Evolutionary conservation across 2,888 invertebrate genomes (phyloP), one percentile per base, ranked within the genome.

Genomic region (Penaeus monodon): DNA sequence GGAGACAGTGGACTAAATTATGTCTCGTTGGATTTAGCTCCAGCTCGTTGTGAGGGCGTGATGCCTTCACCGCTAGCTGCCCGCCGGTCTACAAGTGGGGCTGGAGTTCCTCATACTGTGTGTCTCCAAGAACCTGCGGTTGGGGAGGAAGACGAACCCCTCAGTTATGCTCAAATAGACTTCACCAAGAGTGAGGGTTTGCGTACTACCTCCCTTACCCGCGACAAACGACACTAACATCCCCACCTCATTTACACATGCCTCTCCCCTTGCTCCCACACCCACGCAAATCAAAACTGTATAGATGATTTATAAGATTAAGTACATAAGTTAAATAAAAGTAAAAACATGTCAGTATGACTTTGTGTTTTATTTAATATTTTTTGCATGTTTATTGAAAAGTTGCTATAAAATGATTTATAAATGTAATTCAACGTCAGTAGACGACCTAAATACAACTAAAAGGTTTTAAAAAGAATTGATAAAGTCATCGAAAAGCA

Each of bases 111-210:
- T 49, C n/a, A 49, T 70, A 76, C 33, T 68, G 65, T 27, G 24
- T 66, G 49, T 20, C 33, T 44, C 57, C 77, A 86, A 74, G 86
- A 86, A 38, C 68, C 85, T 38, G 83, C 66, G 20, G 86, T 65
- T 29, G 88, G 82, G 49, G 89, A 84, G 66, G 86, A 83, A 57
- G 88, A 84, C 27, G 78, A 79, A 80, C 78, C 83, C 80, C 83
- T 88, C 77, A 88, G 86, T 82, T 89, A 88, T 86, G 88, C 88
- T 84, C 85, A 89, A 89, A 89, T 89, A 76, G 88, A 89, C 70
- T 88, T 89, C 78, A 89, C 85, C 33, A 89, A 89, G 81, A 89
- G 89, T 73, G 89, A 89, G 84, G 88, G 89, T 64, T 83, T 89
- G 66, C 82, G 89, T 27, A 89, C 83, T 64, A 88, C 88, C 70